Conservation (phyloP, 2,113 vertebrate species). For the Cinclus mexicanus region DNA sequence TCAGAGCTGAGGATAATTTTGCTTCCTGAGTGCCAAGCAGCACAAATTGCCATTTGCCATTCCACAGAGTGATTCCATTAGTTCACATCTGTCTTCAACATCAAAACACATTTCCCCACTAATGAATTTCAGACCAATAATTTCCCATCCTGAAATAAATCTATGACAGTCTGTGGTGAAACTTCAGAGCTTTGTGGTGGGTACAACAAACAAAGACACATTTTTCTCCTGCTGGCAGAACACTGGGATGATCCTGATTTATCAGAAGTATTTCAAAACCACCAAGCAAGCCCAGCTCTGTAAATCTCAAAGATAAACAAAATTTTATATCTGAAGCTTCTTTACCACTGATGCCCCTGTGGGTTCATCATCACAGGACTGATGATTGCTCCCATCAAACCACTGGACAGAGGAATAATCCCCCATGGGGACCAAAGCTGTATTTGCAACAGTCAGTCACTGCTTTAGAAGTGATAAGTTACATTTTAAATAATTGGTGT, state of each 20-base stretch:
- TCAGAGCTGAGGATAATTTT: background rate
- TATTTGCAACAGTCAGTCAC: background rate
- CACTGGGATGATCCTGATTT: background rate
- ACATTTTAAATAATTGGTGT: background rate
- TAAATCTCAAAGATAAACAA: background rate
- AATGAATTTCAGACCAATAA: slow-evolving; percentile 60
- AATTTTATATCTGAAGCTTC: background rate
- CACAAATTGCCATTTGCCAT: background rate
- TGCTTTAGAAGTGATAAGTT: background rate
- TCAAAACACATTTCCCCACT: slow-evolving; percentile 14
- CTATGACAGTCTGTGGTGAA: background rate
- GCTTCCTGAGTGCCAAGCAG: background rate
- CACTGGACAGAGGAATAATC: background rate
- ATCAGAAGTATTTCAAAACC: slow-evolving; percentile 25
- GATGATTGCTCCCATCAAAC: background rate
- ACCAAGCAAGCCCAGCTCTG: slow-evolving; percentile 12
- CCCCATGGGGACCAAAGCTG: background rate
- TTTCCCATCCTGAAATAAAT: slow-evolving; percentile 49
- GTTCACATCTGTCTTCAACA: slow-evolving; percentile 46
- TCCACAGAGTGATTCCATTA: slow-evolving; percentile 17
- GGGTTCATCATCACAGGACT: background rate
- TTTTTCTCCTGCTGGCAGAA: slow-evolving; percentile 24
- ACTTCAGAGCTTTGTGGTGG: slow-evolving; percentile 6
- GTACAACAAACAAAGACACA: background rate
- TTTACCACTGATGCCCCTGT: background rate